Percentiles rank a stretch among this genome's conserved stretches.
Evolutionary conservation across 2,113 vertebrate species (phyloP).

Genomic region (Tragulus kanchil): DNA sequence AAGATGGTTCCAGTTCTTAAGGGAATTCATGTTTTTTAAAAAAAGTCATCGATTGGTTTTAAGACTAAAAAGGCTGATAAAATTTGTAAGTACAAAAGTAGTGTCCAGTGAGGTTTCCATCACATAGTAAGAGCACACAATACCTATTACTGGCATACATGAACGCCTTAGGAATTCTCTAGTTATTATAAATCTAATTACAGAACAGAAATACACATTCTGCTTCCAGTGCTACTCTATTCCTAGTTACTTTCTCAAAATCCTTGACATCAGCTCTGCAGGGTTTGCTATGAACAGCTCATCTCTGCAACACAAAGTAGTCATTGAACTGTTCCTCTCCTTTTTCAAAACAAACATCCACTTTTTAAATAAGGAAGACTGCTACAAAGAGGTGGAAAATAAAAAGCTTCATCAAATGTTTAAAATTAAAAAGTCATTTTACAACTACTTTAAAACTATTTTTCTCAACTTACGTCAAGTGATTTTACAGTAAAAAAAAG

Average conservation of each 20-base stretch:
- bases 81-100: slow-evolving; percentile 21
- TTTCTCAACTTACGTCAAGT: slow-evolving; percentile 30
- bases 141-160: neutral
- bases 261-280: neutral
- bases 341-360: neutral
- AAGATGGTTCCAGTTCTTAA: slow-evolving; percentile 52
- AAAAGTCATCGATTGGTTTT: neutral
- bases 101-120: neutral
- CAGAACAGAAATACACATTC: slow-evolving; percentile 21
- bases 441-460: slow-evolving; percentile 50
- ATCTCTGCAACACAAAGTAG: neutral
- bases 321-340: neutral
- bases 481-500: slow-evolving; percentile 9
- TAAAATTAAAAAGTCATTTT: slow-evolving; percentile 54
- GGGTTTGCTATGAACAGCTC: slow-evolving; percentile 23
- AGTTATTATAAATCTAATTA: slow-evolving; percentile 41
- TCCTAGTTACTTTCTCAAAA: slow-evolving; percentile 33
- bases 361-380: neutral
- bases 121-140: neutral
- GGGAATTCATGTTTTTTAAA: slow-evolving; percentile 48
- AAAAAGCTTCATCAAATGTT: slow-evolving; percentile 25
- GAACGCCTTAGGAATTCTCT: neutral
- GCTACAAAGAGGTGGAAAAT: neutral
- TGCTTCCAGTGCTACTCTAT: neutral
- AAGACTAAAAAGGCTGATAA: slow-evolving; percentile 33